Evolutionary conservation across 2,888 invertebrate species (phyloP).

Genomic region (Conistra vaccinii): DNA sequence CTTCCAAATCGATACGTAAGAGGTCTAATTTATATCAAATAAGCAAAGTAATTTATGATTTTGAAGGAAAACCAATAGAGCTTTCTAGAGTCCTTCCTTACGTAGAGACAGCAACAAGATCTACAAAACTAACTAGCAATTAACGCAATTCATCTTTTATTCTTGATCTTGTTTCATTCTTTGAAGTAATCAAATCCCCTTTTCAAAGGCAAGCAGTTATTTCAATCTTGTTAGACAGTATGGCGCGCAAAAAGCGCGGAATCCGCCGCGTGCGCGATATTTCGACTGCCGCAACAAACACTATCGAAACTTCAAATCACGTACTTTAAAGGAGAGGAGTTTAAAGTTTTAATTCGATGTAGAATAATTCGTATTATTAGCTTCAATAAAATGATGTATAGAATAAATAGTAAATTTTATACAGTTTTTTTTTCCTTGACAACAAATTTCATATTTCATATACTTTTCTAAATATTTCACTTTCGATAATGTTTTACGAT

Average conservation of each 20-base stretch:
- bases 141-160: conserved; percentile 70
- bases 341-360: too few relatives aligned
- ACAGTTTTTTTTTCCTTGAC: too few relatives aligned
- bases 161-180: conserved; percentile 75
- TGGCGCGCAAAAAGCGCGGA: conserved; percentile 85
- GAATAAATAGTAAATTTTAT: too few relatives aligned
- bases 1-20: background rate
- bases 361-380: too few relatives aligned
- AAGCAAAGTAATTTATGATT: background rate
- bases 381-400: too few relatives aligned
- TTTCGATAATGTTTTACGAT: too few relatives aligned
- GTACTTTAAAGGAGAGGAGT: too few relatives aligned
- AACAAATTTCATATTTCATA: too few relatives aligned
- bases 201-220: conserved; percentile 83
- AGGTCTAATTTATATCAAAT: background rate
- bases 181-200: conserved; percentile 78
- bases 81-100: background rate
- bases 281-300: too few relatives aligned
- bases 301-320: too few relatives aligned
- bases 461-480: too few relatives aligned
- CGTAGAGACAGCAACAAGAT: conserved; percentile 42
- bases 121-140: conserved; percentile 61
- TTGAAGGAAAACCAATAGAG: background rate
- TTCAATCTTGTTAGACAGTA: conserved; percentile 86
- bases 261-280: conserved; percentile 76